A percentile compares a stretch with the other conserved stretches of the same genome.
phyloP scores from a whole-genome alignment of 2,797 vertebrate genomes.

The Zenarchopterus dispar region DNA sequence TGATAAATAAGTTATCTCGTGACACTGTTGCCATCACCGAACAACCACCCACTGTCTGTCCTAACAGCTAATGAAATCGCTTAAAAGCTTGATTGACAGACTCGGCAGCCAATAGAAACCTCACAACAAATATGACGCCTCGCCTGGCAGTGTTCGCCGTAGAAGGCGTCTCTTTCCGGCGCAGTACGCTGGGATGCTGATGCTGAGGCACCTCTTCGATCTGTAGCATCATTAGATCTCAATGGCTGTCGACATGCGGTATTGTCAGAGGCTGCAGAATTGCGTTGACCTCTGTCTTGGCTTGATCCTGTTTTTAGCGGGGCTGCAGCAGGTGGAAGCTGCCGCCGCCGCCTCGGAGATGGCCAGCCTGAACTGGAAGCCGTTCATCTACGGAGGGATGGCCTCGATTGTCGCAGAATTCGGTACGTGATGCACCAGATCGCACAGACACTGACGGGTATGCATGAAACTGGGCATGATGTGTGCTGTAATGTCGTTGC shows the following conservation, averaged over 20 bases:
- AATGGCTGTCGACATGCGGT: constrained; percentile 73
- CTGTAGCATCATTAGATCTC: constrained; percentile 42
- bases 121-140: constrained; percentile 24
- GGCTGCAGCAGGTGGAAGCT: constrained; percentile 83
- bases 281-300: constrained; percentile 75
- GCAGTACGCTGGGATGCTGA: constrained; percentile 77
- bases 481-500: background rate
- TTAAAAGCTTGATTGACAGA: constrained; percentile 50
- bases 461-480: background rate
- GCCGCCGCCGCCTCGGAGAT: constrained; percentile 85
- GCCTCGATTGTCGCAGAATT: constrained; percentile 97
- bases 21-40: constrained; percentile 40
- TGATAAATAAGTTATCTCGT: constrained; percentile 25
- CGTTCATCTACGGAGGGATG: constrained; percentile 95
- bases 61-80: constrained; percentile 52
- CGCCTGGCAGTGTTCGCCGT: constrained; percentile 31
- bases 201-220: constrained; percentile 57
- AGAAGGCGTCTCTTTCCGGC: constrained; percentile 74
- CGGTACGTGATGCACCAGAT: constrained; percentile 81
- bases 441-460: background rate
- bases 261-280: constrained; percentile 68
- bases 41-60: constrained; percentile 14
- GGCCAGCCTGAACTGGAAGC: constrained; percentile 93
- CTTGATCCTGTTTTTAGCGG: constrained; percentile 79
- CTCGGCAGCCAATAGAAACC: constrained; percentile 57